Percentiles rank a stretch among this genome's conserved stretches.
Conservation (phyloP, 2,888 invertebrate genomes). For the Parnassius glacialis region DNA sequence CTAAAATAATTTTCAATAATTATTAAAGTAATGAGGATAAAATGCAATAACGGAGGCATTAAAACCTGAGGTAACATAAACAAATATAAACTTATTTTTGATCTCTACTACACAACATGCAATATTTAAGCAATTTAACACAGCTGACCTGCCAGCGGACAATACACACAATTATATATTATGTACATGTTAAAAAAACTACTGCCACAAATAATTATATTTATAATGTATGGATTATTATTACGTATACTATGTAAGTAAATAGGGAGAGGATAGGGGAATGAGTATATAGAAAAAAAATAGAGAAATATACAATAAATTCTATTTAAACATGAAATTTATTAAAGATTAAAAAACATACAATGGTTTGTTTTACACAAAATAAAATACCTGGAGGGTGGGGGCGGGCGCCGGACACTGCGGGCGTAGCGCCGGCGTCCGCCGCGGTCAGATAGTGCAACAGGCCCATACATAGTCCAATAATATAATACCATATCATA, state of each 20-base stretch:
- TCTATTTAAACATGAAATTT: slow-evolving; percentile 81
- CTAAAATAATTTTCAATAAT: slow-evolving; percentile 57
- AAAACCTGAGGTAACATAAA: slow-evolving; percentile 68
- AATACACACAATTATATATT: slow-evolving; percentile 58
- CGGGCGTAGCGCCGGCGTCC: slow-evolving; percentile 47
- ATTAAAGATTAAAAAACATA: slow-evolving; percentile 80
- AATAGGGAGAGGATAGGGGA: slow-evolving; percentile 68
- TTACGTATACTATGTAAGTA: slow-evolving; percentile 62
- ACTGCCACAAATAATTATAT: slow-evolving; percentile 74
- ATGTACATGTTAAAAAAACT: slow-evolving; percentile 60
- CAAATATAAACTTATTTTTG: slow-evolving; percentile 73
- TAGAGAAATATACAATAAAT: slow-evolving; percentile 79
- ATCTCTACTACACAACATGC: slow-evolving; percentile 72
- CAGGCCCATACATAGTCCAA: slow-evolving; percentile 76
- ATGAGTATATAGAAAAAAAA: slow-evolving; percentile 73
- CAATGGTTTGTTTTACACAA: slow-evolving; percentile 78
- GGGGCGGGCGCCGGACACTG: slow-evolving; percentile 49
- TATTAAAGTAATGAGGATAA: slow-evolving; percentile 51
- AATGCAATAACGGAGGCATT: slow-evolving; percentile 61
- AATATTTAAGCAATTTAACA: slow-evolving; percentile 64
- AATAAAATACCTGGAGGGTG: slow-evolving; percentile 78
- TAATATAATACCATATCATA: slow-evolving; percentile 79
- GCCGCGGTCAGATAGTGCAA: slow-evolving; percentile 65
- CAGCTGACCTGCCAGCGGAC: slow-evolving; percentile 63
- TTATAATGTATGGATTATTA: slow-evolving; percentile 51